These are phyloP conservation scores for Saguinus midas DNA, from an alignment of 2,113 vertebrate genomes.

Conservation along the genomic window DNA sequence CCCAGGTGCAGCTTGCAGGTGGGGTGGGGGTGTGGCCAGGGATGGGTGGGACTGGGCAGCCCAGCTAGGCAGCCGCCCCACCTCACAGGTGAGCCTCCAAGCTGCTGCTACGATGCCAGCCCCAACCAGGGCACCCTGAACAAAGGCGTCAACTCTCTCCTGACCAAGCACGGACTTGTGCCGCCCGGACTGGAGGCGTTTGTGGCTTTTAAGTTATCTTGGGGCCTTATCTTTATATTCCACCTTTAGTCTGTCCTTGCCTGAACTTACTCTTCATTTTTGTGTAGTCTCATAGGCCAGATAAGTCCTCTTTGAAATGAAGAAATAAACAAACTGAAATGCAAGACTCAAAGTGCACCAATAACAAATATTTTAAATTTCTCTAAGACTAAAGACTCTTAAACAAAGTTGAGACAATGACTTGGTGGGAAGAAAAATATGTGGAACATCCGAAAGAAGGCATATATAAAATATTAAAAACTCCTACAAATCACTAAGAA, in stretches of 20 bases:
- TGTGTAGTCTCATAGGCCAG: neutral
- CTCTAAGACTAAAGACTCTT: neutral
- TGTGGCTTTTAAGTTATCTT: neutral
- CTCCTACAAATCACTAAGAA: neutral
- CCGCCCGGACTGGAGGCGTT: neutral
- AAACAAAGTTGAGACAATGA: neutral
- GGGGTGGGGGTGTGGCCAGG: too few species aligned
- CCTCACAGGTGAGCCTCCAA: neutral
- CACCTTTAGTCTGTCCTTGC: neutral
- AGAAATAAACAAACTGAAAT: neutral
- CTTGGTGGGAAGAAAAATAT: neutral
- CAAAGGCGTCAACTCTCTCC: neutral
- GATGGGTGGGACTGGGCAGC: neutral
- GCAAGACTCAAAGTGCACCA: neutral
- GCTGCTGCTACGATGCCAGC: neutral
- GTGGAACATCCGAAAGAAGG: neutral
- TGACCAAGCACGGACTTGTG: neutral
- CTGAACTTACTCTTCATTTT: neutral
- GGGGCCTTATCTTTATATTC: neutral
- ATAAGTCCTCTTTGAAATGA: neutral
- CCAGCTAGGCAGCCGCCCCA: neutral
- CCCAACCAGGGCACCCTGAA: neutral
- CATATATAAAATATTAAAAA: neutral
- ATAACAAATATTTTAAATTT: neutral
- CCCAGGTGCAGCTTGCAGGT: neutral